Evolutionary conservation across 2,113 vertebrate genomes (phyloP).

Genomic region (Isurus oxyrinchus): DNA sequence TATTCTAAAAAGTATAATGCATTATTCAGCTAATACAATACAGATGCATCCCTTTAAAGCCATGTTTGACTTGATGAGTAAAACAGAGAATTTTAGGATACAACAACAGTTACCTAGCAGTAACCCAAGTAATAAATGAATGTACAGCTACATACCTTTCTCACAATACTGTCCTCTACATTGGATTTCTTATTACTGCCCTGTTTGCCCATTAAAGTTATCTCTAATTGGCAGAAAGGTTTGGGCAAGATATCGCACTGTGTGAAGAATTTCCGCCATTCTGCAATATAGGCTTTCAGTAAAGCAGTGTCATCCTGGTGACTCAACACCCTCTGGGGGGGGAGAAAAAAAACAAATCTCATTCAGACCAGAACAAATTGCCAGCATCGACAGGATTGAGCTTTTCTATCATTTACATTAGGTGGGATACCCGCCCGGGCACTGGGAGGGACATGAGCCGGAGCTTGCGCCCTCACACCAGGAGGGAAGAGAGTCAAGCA

Average conservation of each 20-base stretch:
- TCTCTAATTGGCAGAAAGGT: constrained; percentile 83
- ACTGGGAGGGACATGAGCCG: no score
- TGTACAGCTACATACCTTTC: constrained; percentile 70
- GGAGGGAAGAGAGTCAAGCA: no score
- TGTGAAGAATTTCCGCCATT: constrained; percentile 82
- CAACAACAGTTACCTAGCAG: neutral
- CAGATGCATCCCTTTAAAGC: neutral
- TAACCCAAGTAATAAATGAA: constrained; percentile 9
- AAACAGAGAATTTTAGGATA: neutral
- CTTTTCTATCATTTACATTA: neutral
- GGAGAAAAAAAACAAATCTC: constrained; percentile 24
- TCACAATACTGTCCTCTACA: constrained; percentile 93
- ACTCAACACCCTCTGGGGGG: constrained; percentile 82
- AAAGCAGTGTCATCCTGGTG: constrained; percentile 96
- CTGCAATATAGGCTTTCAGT: constrained; percentile 92
- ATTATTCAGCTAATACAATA: neutral
- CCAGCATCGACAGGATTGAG: neutral
- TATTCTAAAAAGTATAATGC: neutral
- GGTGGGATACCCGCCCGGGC: no score
- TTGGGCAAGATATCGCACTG: constrained; percentile 81
- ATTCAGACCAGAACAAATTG: neutral
- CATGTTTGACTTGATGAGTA: neutral
- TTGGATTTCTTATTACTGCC: constrained; percentile 97
- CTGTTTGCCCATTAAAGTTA: constrained; percentile 96
- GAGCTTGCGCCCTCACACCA: no score